Evolutionary conservation across 2,113 vertebrate genomes (phyloP).

Genomic region (Prolemur simus): DNA sequence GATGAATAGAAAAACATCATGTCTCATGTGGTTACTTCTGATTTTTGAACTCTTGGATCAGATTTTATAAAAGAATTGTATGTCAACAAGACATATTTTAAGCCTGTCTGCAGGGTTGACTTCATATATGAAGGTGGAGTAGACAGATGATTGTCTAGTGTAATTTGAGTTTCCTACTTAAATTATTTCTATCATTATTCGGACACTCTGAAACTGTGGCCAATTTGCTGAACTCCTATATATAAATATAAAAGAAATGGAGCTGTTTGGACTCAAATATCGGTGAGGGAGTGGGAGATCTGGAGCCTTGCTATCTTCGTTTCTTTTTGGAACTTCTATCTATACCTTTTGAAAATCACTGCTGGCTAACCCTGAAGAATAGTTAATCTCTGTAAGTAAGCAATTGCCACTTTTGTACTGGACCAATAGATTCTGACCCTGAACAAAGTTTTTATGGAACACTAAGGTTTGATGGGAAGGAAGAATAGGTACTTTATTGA

Average conservation of each 20-base stretch:
- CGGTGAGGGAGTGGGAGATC: not conserved
- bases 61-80: constrained; percentile 1
- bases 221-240: not conserved
- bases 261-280: not conserved
- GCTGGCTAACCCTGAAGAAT: not conserved
- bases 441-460: not conserved
- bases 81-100: not conserved
- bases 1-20: not conserved
- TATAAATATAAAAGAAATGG: not conserved
- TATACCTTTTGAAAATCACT: not conserved
- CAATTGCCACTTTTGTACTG: not conserved
- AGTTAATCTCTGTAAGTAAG: not conserved
- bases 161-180: not conserved
- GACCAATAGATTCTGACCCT: not conserved
- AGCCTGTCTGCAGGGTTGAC: not conserved
- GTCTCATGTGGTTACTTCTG: not conserved
- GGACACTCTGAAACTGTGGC: not conserved
- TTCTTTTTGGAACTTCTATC: not conserved
- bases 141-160: not conserved
- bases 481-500: not conserved
- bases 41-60: not conserved
- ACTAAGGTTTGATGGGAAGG: not conserved
- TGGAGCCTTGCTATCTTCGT: not conserved
- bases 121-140: not conserved
- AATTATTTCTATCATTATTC: not conserved